Percentiles rank a stretch among this genome's conserved stretches.
phyloP scores from a whole-genome alignment of 2,888 invertebrate genomes.

The Leucania comma region DNA sequence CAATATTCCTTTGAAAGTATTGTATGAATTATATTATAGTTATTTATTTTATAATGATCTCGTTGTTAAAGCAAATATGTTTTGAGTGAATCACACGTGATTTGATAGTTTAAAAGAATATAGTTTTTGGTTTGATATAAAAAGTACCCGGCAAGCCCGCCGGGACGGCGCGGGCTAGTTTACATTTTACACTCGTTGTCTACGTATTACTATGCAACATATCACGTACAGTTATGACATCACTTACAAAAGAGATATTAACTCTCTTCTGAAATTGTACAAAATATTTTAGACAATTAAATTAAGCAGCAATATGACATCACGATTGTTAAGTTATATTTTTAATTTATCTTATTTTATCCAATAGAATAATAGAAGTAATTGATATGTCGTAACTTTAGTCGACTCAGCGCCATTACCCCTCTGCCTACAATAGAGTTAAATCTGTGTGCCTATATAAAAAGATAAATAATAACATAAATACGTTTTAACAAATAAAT shows the following conservation, averaged over 20 bases:
- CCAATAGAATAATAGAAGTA: constrained; percentile 1
- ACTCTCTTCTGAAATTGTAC: constrained; percentile 16
- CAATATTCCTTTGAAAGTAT: constrained; percentile 30
- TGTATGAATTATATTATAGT: constrained; percentile 27
- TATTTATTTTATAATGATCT: constrained; percentile 43
- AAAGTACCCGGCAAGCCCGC: background rate
- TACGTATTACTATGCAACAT: constrained; percentile 32
- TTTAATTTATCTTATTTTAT: background rate
- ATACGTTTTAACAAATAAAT: background rate
- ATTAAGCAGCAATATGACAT: constrained; percentile 8
- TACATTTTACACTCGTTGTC: constrained; percentile 27
- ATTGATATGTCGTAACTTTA: constrained; percentile 8
- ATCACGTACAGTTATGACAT: constrained; percentile 39
- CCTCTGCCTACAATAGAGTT: background rate
- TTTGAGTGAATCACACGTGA: constrained; percentile 10
- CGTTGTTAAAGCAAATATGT: constrained; percentile 12
- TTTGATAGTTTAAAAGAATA: background rate
- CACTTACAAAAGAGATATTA: constrained; percentile 23
- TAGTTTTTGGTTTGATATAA: constrained; percentile 4
- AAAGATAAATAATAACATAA: background rate
- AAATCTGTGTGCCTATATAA: background rate
- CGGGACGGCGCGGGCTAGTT: background rate
- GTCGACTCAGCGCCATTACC: background rate
- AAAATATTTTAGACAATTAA: constrained; percentile 7
- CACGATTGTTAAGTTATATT: background rate